A percentile compares a stretch with the other conserved stretches of the same genome.
phyloP scores from a whole-genome alignment of 2,113 vertebrate species.

The Egretta garzetta region DNA sequence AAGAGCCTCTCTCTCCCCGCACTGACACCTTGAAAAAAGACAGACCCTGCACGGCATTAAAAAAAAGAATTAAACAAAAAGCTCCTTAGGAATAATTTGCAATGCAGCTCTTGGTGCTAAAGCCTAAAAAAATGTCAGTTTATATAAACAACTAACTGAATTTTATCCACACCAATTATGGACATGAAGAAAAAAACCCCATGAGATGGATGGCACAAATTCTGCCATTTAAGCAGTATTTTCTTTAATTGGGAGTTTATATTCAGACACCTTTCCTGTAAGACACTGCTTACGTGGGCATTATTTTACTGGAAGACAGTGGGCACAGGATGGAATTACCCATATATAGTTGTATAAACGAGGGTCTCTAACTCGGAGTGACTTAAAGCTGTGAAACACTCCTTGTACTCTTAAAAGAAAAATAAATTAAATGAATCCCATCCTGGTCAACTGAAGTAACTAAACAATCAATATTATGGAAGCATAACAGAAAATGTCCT shows the following conservation, averaged over 20 bases:
- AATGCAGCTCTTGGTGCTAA: constrained; percentile 90
- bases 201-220: constrained; percentile 54
- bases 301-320: constrained; percentile 46
- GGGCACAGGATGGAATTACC: constrained; percentile 61
- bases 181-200: constrained; percentile 79
- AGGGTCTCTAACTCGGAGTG: neutral
- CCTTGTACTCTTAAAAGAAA: neutral
- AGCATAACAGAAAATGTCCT: constrained; percentile 6
- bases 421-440: neutral
- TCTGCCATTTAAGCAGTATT: constrained; percentile 70
- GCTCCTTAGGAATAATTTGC: constrained; percentile 88
- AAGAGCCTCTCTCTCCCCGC: constrained; percentile 72
- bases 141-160: constrained; percentile 95
- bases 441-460: neutral
- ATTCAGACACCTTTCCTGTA: constrained; percentile 73
- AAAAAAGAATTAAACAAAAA: constrained; percentile 98
- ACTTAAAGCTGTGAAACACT: neutral
- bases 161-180: constrained; percentile 98
- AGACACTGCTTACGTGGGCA: constrained; percentile 71
- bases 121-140: constrained; percentile 96
- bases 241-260: constrained; percentile 77
- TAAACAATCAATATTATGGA: constrained; percentile 4
- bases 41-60: constrained; percentile 85
- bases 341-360: constrained; percentile 65
- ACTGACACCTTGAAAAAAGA: constrained; percentile 98